Evolutionary conservation across 2,888 invertebrate genomes (phyloP), one percentile per base, ranked within the genome.

Genomic region (Thelaira solivaga): DNA sequence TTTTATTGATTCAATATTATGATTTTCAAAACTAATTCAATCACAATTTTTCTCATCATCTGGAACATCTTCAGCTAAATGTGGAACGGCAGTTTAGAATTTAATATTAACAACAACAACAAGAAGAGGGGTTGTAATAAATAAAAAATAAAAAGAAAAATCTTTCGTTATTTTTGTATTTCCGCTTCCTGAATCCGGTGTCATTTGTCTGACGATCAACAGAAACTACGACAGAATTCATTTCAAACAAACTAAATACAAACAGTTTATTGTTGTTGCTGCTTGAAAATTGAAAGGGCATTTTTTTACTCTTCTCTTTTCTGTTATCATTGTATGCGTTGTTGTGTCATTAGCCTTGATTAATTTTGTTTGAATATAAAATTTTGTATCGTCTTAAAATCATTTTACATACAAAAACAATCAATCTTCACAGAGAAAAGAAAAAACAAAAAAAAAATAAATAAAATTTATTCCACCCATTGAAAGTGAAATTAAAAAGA

Each of bases 111-210:
- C 22, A 45, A 34, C 10, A 61, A 62, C 62, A 62, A 24, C 24
- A 43, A 13, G 24, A 59, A 20, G 43, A 61, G 20, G 13, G 31
- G 39, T 4, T 39, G 2, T 43, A 49, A 67, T 13, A 59, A 61
- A 31, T 49, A n/a, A 55, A 72, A n/a, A 55, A 72, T 29, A 51
- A 74, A 47, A 43, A 77, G 53, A 77, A 47, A 72, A 73, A 73
- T 77, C 78, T 71, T 65, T 74, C 78, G 69, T 74, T 78, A 78
- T 65, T 74, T 69, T 78, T 65, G 74, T 61, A 74, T 71, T 55
- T 78, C 78, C 78, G 78, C 71, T 78, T 78, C 74, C 78, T 74
- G 78, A 65, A 65, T 78, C 78, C 78, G 78, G 74, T 78, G 69
- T 78, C 78, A 78, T 78, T 78, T 78, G 78, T 78, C 78, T 74